Evolutionary conservation across 2,888 invertebrate genomes (phyloP), one percentile per base, ranked within the genome.

Genomic region (Ormyrus labotus): DNA sequence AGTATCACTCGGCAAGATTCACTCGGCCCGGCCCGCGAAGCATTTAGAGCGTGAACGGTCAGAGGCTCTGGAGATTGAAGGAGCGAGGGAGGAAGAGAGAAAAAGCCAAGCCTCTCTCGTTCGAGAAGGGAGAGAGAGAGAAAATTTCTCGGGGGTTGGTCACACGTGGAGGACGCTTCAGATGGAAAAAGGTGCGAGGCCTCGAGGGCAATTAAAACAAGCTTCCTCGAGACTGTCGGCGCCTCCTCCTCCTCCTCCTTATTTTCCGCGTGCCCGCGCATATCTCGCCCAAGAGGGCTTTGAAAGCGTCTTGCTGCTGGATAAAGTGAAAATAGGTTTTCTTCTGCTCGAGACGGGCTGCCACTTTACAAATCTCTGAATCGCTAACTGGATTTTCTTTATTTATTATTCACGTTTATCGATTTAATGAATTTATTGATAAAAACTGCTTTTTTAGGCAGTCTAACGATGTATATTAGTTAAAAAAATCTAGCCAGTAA

Each of bases 171-270:
- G 34, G 34, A 34, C 45, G 63, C 70, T 70, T 19, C 50, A 61
- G 71, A 61, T 19, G 64, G 45, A 61, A 68, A 76, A 47, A 61
- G 55, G 48, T 19, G 61, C 48, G 47, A 76, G 19, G 13, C 45
- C 34, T 67, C 34, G 47, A 55, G 69, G 53, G 69, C 63, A 76
- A 76, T 76, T 76, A 76, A 34, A 34, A 76, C 48, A 6, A 76
- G 69, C 55, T 19, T 68, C 63, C 60, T 53, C 67, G 60, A 67
- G 50, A 60, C 55, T 61, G 13, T 7, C 53, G 48, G 47, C 55
- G 6, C 7, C 34, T 60, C 11, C 45, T 68, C 45, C n/a, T 48
- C 64, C 7, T 6, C 4, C n/a, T 6, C 11, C 19, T 10, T 48
- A 48, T n/a, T 48, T 70, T 55, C n/a, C 47, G 13, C 47, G 10